A percentile compares a stretch with the other conserved stretches of the same genome.
Evolutionary conservation across 2,113 vertebrate species (phyloP).

Genomic region (Rhadina sibilatrix): DNA sequence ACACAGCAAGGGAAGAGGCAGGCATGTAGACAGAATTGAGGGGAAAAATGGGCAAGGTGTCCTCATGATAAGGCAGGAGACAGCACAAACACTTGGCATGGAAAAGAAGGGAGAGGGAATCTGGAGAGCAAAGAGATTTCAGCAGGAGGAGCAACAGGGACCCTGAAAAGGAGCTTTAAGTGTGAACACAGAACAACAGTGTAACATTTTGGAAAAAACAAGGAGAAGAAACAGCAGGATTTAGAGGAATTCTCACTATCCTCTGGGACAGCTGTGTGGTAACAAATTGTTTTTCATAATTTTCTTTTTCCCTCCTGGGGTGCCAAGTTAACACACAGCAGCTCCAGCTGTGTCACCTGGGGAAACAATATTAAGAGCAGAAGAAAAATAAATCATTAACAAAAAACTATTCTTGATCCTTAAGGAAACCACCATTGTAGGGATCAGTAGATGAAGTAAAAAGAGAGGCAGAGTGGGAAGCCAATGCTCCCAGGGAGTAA

Average conservation of each 20-base stretch:
- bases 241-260: not conserved
- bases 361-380: not conserved
- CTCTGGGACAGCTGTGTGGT: not conserved
- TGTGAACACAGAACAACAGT: not conserved
- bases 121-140: not conserved
- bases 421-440: not conserved
- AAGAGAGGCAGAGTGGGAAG: not conserved
- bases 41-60: not conserved
- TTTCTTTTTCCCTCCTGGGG: not conserved
- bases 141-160: not conserved
- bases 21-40: not conserved
- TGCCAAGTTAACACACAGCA: conserved; percentile 5
- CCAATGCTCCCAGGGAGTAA: not conserved
- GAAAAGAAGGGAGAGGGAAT: not conserved
- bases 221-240: not conserved
- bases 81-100: not conserved
- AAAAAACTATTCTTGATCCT: not conserved
- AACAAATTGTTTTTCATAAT: not conserved
- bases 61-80: not conserved
- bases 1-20: not conserved
- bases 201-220: not conserved
- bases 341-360: not conserved
- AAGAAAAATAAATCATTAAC: conserved; percentile 13
- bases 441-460: not conserved
- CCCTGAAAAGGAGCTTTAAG: not conserved